Conservation (phyloP, 37 sponge, comb jelly and placozoan species). For the Geodia barretti region DNA sequence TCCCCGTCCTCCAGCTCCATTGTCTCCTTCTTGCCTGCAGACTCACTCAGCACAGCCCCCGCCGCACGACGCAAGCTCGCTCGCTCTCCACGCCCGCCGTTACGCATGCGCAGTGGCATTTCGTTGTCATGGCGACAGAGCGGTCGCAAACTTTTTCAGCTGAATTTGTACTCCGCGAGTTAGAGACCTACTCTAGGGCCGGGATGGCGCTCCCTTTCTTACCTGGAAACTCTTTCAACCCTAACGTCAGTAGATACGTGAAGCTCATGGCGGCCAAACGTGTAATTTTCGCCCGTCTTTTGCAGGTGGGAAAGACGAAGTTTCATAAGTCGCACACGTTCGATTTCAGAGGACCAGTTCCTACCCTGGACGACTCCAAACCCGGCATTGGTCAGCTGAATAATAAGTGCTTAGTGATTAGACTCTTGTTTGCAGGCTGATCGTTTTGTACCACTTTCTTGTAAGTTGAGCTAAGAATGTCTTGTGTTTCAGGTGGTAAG, state of each 20-base stretch:
- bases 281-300: neutral
- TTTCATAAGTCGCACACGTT: slow-evolving; percentile 97
- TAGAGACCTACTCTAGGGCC: neutral
- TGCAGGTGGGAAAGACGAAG: slow-evolving; percentile 75
- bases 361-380: slow-evolving; percentile 76
- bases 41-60: no score
- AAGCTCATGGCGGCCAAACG: neutral
- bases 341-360: slow-evolving; percentile 83
- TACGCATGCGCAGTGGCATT: no score
- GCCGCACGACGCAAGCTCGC: no score
- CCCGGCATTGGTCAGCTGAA: slow-evolving; percentile 92
- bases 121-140: no score
- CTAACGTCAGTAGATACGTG: slow-evolving; percentile 68
- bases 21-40: no score
- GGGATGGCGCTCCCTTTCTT: slow-evolving; percentile 92
- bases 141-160: no score
- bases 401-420: no score
- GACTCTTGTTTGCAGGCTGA: neutral
- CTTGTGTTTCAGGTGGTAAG: slow-evolving; percentile 58
- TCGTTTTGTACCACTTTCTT: neutral
- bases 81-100: no score
- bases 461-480: neutral
- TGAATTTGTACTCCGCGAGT: neutral
- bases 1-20: neutral
- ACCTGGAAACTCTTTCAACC: slow-evolving; percentile 89